phyloP scores from a whole-genome alignment of 2,888 invertebrate species.

The Calephelis perditalis region DNA sequence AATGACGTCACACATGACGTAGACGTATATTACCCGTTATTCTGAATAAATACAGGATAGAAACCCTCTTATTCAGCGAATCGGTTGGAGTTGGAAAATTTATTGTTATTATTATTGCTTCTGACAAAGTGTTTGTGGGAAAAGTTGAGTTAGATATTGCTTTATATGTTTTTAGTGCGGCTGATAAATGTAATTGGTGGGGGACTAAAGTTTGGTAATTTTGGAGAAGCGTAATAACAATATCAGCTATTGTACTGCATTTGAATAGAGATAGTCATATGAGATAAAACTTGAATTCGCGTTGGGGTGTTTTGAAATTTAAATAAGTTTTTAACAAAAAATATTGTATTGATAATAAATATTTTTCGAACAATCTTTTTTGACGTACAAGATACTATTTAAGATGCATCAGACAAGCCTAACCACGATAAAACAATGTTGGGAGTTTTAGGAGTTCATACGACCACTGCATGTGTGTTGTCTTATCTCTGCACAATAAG shows the following conservation, averaged over 20 bases:
- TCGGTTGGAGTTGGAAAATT: slow-evolving; percentile 44
- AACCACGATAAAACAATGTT: no score
- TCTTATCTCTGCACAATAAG: no score
- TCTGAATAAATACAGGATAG: slow-evolving; percentile 35
- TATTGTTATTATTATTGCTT: slow-evolving; percentile 68
- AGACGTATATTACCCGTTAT: slow-evolving; percentile 21
- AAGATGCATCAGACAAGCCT: no score
- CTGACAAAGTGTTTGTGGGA: slow-evolving; percentile 51
- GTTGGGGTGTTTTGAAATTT: no score
- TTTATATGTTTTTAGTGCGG: slow-evolving; percentile 51
- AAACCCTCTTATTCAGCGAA: slow-evolving; percentile 33
- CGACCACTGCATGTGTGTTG: no score
- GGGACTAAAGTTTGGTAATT: slow-evolving; percentile 41
- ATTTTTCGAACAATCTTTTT: no score
- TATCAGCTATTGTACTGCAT: slow-evolving; percentile 5
- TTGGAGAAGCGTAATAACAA: slow-evolving; percentile 32
- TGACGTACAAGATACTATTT: no score
- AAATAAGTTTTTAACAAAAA: no score
- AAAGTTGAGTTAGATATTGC: slow-evolving; percentile 47
- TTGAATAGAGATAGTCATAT: slow-evolving; percentile 1
- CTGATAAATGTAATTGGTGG: slow-evolving; percentile 61
- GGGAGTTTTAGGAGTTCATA: no score
- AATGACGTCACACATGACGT: slow-evolving; percentile 31
- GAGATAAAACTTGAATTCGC: no score
- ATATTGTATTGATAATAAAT: no score